Conservation (phyloP, 2,888 invertebrate species). For the Tromatobia lineatoria region DNA sequence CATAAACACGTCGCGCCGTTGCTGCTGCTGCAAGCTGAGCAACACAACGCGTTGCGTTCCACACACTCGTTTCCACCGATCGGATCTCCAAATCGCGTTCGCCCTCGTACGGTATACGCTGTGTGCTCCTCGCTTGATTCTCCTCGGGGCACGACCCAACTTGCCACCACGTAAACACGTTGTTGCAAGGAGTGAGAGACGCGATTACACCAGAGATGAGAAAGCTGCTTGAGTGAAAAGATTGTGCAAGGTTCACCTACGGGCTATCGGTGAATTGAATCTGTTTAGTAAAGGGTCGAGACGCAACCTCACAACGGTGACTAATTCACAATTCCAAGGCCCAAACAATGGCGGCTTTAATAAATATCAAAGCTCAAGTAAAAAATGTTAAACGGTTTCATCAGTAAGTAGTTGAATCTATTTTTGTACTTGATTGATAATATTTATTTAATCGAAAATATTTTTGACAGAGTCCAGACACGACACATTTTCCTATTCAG, state of each 20-base stretch:
- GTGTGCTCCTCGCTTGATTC: conserved; percentile 29
- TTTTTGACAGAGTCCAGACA: too few species aligned
- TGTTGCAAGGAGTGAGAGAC: conserved; percentile 27
- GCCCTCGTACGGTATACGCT: conserved; percentile 28
- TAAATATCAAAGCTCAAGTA: neutral
- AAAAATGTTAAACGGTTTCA: neutral
- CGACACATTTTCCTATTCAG: too few species aligned
- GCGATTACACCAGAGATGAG: conserved; percentile 2
- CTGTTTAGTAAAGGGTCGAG: neutral
- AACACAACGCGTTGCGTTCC: conserved; percentile 55
- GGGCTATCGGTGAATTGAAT: conserved; percentile 14
- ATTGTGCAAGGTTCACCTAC: conserved; percentile 9
- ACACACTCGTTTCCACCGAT: conserved; percentile 61
- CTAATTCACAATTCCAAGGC: neutral
- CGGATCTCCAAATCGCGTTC: conserved; percentile 59
- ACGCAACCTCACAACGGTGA: neutral
- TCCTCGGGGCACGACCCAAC: conserved; percentile 45
- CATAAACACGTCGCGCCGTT: conserved; percentile 6
- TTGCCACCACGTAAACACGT: conserved; percentile 45
- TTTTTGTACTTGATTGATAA: neutral
- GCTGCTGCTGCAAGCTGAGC: conserved; percentile 21
- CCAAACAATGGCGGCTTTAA: neutral
- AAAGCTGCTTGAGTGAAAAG: conserved; percentile 37
- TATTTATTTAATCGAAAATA: too few species aligned
- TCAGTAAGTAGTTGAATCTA: neutral